A percentile compares a stretch with the other conserved stretches of the same genome.
Evolutionary conservation across 2,797 vertebrate species (phyloP).

Genomic region (Tapirus indicus): DNA sequence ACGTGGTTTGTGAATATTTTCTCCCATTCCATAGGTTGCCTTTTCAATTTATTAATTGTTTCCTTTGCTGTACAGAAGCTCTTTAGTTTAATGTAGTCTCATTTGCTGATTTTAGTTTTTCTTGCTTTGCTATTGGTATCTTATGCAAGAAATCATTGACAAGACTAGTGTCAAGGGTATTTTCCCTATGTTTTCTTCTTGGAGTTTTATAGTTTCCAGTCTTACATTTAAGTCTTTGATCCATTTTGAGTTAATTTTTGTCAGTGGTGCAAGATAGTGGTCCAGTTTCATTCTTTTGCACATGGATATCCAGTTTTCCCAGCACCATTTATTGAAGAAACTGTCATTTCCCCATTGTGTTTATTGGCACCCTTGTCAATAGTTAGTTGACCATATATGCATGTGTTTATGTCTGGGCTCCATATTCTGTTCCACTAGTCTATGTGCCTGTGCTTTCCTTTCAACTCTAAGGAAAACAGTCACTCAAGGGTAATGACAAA

Average conservation of each 20-base stretch:
- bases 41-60: background rate
- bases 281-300: background rate
- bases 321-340: background rate
- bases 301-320: background rate
- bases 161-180: background rate
- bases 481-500: background rate
- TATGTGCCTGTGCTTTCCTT: background rate
- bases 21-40: background rate
- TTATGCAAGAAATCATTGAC: background rate
- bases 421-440: background rate
- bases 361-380: background rate
- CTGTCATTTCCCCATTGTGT: background rate
- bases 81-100: background rate
- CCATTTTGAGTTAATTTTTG: background rate
- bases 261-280: background rate
- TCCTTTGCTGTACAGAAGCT: background rate
- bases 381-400: background rate
- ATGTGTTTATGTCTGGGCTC: background rate
- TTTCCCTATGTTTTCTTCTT: background rate
- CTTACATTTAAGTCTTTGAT: background rate
- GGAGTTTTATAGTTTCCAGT: background rate
- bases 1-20: background rate
- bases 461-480: background rate
- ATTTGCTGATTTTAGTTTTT: background rate
- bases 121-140: background rate